These are phyloP conservation scores for Corvus hawaiiensis DNA, from an alignment of 2,113 vertebrate genomes.

Conservation along the genomic window DNA sequence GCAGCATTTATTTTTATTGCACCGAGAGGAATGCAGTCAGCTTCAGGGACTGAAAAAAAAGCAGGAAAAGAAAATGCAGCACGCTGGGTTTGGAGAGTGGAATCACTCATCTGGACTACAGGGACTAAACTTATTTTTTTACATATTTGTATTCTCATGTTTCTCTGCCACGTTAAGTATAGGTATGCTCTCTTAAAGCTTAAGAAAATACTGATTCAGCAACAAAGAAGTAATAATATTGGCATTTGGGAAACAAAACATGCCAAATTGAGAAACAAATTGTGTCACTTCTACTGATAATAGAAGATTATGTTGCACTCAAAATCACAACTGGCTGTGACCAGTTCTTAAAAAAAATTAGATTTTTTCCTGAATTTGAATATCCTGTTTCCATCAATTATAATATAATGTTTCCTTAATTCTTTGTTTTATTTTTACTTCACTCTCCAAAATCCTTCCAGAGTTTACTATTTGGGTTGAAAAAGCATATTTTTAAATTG, in stretches of 20 bases:
- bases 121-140: background rate
- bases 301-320: background rate
- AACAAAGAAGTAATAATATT: background rate
- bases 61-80: background rate
- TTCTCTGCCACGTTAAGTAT: background rate
- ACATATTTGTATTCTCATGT: background rate
- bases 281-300: background rate
- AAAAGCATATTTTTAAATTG: constrained; percentile 68
- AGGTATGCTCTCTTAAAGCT: background rate
- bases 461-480: constrained; percentile 58
- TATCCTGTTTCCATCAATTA: constrained; percentile 44
- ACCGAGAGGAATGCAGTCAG: background rate
- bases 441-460: constrained; percentile 45
- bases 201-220: constrained; percentile 6
- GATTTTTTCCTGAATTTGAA: background rate
- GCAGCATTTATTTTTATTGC: constrained; percentile 5
- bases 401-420: constrained; percentile 48
- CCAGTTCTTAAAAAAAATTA: background rate
- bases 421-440: constrained; percentile 50
- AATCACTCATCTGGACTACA: background rate
- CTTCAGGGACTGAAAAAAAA: background rate
- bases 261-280: constrained; percentile 5
- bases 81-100: background rate
- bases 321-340: constrained; percentile 5
- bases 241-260: background rate